Evolutionary conservation across 1,140 invertebrate genomes (phyloP).

Genomic region (Tetramorium simillimum): DNA sequence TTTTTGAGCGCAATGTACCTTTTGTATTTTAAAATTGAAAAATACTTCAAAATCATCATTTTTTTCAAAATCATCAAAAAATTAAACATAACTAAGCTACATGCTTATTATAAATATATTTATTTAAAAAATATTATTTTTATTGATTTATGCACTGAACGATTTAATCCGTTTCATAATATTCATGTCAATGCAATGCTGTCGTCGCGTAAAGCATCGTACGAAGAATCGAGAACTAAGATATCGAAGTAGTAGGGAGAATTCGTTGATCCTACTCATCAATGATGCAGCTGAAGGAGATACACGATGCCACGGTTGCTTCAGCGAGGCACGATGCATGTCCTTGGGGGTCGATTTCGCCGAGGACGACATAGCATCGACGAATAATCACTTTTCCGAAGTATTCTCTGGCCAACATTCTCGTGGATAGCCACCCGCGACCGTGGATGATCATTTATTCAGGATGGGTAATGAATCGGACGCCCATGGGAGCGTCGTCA

Average conservation of each 20-base stretch:
- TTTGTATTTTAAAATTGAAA: not conserved
- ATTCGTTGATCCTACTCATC: slow-evolving; percentile 72
- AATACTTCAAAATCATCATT: not conserved
- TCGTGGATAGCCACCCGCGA: slow-evolving; percentile 61
- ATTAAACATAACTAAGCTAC: not conserved
- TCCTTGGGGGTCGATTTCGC: slow-evolving; percentile 83
- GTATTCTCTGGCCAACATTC: slow-evolving; percentile 43
- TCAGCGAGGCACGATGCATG: slow-evolving; percentile 61
- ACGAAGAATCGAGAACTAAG: slow-evolving; percentile 37
- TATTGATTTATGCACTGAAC: not conserved
- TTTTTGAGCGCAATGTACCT: not conserved
- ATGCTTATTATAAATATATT: not conserved
- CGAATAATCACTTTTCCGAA: slow-evolving; percentile 83
- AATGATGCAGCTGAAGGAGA: slow-evolving; percentile 83
- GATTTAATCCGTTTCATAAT: not conserved
- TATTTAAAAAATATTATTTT: not conserved
- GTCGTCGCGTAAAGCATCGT: slow-evolving; percentile 69
- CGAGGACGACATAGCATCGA: slow-evolving; percentile 76
- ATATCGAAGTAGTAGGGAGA: not conserved
- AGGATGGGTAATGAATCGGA: slow-evolving; percentile 82
- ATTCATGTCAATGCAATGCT: not conserved
- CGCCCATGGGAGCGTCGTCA: slow-evolving; percentile 80
- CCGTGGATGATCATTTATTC: slow-evolving; percentile 82
- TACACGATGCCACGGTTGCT: slow-evolving; percentile 73
- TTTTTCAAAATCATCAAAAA: not conserved